Evolutionary conservation across 2,888 invertebrate genomes (phyloP).

Genomic region (Drepanosiphum platanoidis): DNA sequence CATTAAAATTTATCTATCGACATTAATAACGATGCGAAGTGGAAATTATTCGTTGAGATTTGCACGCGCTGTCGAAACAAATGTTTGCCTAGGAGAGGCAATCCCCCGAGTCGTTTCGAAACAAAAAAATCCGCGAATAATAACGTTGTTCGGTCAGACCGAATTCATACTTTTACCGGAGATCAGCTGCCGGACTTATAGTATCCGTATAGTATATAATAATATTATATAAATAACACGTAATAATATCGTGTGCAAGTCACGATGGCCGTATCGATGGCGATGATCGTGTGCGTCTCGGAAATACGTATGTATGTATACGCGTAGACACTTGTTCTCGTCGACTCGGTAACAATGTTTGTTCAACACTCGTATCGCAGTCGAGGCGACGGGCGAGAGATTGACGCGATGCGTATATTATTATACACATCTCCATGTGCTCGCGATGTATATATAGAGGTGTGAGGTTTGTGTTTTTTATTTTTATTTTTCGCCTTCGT

Average conservation of each 20-base stretch:
- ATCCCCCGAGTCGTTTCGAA: no score
- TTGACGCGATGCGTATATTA: constrained; percentile 18
- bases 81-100: no score
- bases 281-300: constrained; percentile 31
- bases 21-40: no score
- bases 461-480: neutral
- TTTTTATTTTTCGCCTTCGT: constrained; percentile 47
- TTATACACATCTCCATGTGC: neutral
- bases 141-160: no score
- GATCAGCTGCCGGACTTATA: neutral
- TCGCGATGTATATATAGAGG: neutral
- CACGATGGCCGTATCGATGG: constrained; percentile 39
- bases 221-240: neutral
- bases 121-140: no score
- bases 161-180: neutral
- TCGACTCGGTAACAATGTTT: constrained; percentile 58
- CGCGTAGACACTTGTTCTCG: no score
- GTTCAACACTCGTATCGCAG: constrained; percentile 49
- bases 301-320: constrained; percentile 41
- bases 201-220: neutral
- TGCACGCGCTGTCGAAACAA: no score
- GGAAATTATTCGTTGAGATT: no score
- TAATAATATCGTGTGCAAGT: constrained; percentile 28
- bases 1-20: no score
- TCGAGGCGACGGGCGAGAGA: constrained; percentile 30